Evolutionary conservation across 2,797 vertebrate genomes (phyloP), one percentile per base, ranked within the genome.

Genomic region (Diplodus sargus): DNA sequence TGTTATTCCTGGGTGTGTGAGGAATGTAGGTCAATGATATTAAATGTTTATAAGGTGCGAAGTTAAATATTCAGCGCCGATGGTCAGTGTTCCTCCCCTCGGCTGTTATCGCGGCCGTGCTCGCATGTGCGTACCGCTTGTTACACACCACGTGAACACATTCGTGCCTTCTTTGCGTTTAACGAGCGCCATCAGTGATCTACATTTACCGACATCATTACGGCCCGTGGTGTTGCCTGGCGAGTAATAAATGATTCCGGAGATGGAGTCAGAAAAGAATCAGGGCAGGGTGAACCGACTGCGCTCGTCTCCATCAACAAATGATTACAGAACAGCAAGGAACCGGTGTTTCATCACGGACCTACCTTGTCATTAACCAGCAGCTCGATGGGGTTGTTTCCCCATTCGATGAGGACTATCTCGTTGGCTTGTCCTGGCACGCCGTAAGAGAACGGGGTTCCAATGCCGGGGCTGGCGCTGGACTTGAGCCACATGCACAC

Each of bases 381-480:
- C 5, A 99, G 95, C 79, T 99, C 98, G 0, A 99, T 99, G 49
- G 98, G 97, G 85, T 99, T 99, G 91, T 98, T 99, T 0, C 97
- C 98, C 98, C 98, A 99, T 56, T 99, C 98, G 13, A 99, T 99
- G 68, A 99, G 96, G 81, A 99, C 98, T 0, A 99, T 98, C 93
- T 99, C 98, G 7, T 99, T 99, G 83, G 98, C 97, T 85, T 99
- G 98, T 42, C 97, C 97, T 0, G 97, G 96, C 54, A 99, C 98
- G 0, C 97, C 98, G 0, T 99, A 99, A 0, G 98, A 99, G 91
- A 99, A 99, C 0, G 98, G 98, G 6, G 98, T 99, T 70, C 98
- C 98, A 4, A 99, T 97, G 20, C 98, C 97, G 0, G 98, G 97
- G 0, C 96, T 97, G 56, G 97, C 97, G 0, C 96, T 97, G 45